These are phyloP conservation scores for Cyprinella venusta DNA, from an alignment of 2,797 vertebrate species.

Conservation along the genomic window DNA sequence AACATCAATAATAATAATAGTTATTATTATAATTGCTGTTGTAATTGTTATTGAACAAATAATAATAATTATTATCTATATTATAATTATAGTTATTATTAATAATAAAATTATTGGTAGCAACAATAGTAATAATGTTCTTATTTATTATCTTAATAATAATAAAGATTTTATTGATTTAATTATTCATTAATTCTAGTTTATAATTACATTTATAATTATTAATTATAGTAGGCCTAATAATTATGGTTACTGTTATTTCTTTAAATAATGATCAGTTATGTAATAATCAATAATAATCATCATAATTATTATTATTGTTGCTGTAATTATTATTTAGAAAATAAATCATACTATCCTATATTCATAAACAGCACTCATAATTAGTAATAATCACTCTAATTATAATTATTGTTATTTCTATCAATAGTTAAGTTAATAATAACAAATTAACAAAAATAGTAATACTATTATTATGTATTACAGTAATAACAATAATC, in stretches of 20 bases:
- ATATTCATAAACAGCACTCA: too few relatives aligned
- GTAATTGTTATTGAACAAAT: neutral
- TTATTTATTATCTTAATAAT: neutral
- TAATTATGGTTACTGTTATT: neutral
- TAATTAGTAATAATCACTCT: too few relatives aligned
- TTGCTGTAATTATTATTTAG: neutral
- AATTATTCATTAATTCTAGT: neutral
- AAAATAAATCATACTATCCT: too few relatives aligned
- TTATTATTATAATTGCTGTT: neutral
- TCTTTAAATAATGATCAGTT: neutral
- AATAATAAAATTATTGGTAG: neutral
- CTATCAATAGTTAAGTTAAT: neutral
- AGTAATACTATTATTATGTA: neutral
- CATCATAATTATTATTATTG: neutral
- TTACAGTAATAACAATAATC: neutral
- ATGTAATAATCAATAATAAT: neutral
- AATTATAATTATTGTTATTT: neutral
- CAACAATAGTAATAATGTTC: neutral
- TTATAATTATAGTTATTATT: neutral
- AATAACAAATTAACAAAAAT: neutral
- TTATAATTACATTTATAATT: neutral
- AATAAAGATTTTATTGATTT: neutral
- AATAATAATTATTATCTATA: too few relatives aligned
- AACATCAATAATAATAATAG: too few relatives aligned
- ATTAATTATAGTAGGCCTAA: neutral